Evolutionary conservation across 92 coral and sea anemone species (phyloP).

Genomic region (Heteractis magnifica): DNA sequence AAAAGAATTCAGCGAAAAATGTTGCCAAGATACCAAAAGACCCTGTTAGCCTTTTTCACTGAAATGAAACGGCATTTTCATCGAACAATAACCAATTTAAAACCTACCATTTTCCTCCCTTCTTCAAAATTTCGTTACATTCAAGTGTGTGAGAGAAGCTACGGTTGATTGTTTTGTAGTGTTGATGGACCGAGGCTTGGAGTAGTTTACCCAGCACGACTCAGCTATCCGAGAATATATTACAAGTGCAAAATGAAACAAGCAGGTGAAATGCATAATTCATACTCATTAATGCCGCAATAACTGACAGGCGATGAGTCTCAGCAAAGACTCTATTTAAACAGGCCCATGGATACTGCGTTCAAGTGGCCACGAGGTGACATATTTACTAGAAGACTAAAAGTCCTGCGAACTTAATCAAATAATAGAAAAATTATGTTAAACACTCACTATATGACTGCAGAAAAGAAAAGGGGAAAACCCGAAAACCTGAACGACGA

Average conservation of each 20-base stretch:
- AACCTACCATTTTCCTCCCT: background rate
- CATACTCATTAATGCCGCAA: constrained; percentile 6
- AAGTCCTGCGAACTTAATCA: background rate
- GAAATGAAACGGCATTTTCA: background rate
- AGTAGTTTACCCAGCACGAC: background rate
- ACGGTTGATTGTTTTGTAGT: background rate
- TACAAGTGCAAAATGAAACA: background rate
- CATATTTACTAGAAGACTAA: constrained; percentile 17
- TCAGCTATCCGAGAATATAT: background rate
- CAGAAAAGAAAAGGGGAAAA: no score
- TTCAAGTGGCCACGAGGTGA: constrained; percentile 34
- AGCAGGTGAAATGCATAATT: constrained; percentile 34
- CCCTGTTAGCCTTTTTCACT: background rate
- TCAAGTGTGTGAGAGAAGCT: background rate
- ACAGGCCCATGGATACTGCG: constrained; percentile 15
- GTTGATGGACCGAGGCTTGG: background rate
- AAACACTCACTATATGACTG: background rate
- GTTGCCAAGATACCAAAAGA: constrained; percentile 19
- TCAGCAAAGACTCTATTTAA: constrained; percentile 9
- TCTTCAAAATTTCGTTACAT: background rate
- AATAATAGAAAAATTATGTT: constrained; percentile 3
- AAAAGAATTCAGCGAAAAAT: background rate
- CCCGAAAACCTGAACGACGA: no score
- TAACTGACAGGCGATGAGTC: constrained; percentile 13
- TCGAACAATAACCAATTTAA: background rate